Percentiles rank a stretch among this genome's conserved stretches.
phyloP scores from a whole-genome alignment of 30 jellyfish, hydroid and myxozoan genomes.

The Chrysaora quinquecirrha region DNA sequence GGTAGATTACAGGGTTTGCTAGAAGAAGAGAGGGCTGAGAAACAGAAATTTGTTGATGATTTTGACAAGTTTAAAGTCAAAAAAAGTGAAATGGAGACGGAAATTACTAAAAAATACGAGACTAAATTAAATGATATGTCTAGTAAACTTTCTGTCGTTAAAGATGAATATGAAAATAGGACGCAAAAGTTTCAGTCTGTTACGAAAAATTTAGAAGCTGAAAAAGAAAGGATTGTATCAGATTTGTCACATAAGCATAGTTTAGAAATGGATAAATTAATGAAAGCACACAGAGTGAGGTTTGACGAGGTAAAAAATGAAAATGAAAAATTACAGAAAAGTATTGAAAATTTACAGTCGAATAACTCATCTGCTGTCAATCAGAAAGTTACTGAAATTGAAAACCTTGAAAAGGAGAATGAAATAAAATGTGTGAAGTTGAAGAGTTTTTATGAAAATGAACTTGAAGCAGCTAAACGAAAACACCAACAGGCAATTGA shows the following conservation, averaged over 20 bases:
- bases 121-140: slow-evolving; percentile 34
- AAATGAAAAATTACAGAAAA: slow-evolving; percentile 28
- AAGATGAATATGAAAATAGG: slow-evolving; percentile 60
- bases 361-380: slow-evolving; percentile 29
- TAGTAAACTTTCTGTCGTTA: slow-evolving; percentile 32
- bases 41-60: slow-evolving; percentile 30
- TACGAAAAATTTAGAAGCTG: slow-evolving; percentile 43
- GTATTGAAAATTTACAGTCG: slow-evolving; percentile 15
- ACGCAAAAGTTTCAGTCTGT: slow-evolving; percentile 50
- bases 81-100: slow-evolving; percentile 31
- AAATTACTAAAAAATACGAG: slow-evolving; percentile 44
- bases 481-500: slow-evolving; percentile 35
- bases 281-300: slow-evolving; percentile 76
- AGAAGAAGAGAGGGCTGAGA: slow-evolving; percentile 64
- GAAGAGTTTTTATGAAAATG: slow-evolving; percentile 78
- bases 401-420: slow-evolving; percentile 43
- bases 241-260: slow-evolving; percentile 59
- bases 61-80: slow-evolving; percentile 29
- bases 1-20: slow-evolving; percentile 31
- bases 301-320: slow-evolving; percentile 59
- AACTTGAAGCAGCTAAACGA: slow-evolving; percentile 50
- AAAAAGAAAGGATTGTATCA: slow-evolving; percentile 30
- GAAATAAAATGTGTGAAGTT: slow-evolving; percentile 68
- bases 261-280: slow-evolving; percentile 70
- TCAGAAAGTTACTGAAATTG: slow-evolving; percentile 32